Base-by-base conservation (phyloP, 2,797 vertebrate genomes). In the Tragopan temminckii region DNA sequence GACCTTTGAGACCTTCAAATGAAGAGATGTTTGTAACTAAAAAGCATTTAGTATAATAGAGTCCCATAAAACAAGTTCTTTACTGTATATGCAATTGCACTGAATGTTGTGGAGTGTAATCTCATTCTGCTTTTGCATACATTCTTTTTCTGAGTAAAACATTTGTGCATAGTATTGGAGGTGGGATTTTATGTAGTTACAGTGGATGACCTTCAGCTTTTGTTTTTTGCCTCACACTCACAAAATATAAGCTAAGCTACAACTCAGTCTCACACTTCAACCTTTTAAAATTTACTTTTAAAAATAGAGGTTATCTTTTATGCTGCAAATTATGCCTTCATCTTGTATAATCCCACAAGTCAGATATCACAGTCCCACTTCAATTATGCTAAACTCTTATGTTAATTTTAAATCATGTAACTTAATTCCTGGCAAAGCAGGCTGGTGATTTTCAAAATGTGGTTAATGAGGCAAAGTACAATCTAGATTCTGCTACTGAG, bases 361-460 rank as follows among this genome's bases (percentile, higher is more conserved):
- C 93, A 92, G 88, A 91, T 88, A 96, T 94, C 85, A 80, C 64
- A 88, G 95, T 97, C 96, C 96, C 96, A 95, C 94, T 96, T 97
- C 96, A 97, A 97, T 97, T 97, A 96, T 91, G 88, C 89, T 94
- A 82, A 95, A 96, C 92, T 94, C 91, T 92, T 93, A 80, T 91
- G 94, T 94, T 96, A 96, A 97, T 97, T 97, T 96, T 93, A 96
- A 97, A 95, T 95, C 95, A 94, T 94, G 95, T 86, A 95, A 95
- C 95, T 96, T 95, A 96, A 96, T 97, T 96, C 89, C 87, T 96
- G 93, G 93, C 91, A 95, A 96, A 95, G 94, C 85, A 92, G 75
- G 82, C 85, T 95, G 92, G 89, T 96, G 92, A 92, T 94, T 96
- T 95, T 95, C 94, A 93, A 94, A 96, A 95, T 94, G 96, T 97